Percentiles rank a stretch among this genome's conserved stretches.
phyloP scores from a whole-genome alignment of 2,888 invertebrate species.

The Drosophila siamana region DNA sequence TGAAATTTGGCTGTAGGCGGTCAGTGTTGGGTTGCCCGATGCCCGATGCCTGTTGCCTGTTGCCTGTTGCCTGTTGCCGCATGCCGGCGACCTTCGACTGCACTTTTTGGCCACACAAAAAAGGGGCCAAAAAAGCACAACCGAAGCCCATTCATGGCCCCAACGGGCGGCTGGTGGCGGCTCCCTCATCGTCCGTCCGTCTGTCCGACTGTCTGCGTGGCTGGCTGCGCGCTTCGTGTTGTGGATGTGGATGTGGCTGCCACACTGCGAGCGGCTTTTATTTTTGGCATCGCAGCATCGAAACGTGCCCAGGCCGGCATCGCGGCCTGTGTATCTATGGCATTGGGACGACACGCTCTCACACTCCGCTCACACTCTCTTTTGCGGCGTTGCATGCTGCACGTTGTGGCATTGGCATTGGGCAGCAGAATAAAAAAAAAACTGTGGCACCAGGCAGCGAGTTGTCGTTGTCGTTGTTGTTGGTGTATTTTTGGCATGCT shows the following conservation, averaged over 20 bases:
- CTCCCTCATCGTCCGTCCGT: background rate
- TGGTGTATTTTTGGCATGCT: conserved; percentile 67
- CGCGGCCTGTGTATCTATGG: conserved; percentile 64
- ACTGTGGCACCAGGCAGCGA: conserved; percentile 74
- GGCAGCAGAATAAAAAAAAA: too few species aligned
- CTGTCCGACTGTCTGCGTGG: conserved; percentile 12
- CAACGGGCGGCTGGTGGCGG: conserved; percentile 2
- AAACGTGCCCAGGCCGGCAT: conserved; percentile 69
- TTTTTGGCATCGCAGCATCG: conserved; percentile 71
- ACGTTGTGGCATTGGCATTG: conserved; percentile 76
- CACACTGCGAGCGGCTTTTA: conserved; percentile 52
- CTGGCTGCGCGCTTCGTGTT: conserved; percentile 14
- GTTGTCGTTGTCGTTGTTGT: conserved; percentile 11
- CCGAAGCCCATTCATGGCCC: conserved; percentile 58
- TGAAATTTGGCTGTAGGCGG: conserved; percentile 64
- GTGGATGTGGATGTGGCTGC: conserved; percentile 41
- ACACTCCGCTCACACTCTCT: conserved; percentile 3
- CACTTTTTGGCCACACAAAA: conserved; percentile 74
- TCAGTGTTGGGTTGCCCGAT: conserved; percentile 16
- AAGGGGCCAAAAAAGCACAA: conserved; percentile 62
- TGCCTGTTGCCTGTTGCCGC: conserved; percentile 22
- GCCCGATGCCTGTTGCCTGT: conserved; percentile 3
- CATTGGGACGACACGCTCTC: conserved; percentile 64
- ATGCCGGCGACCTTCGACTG: conserved; percentile 71
- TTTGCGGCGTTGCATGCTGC: conserved; percentile 62